A percentile compares a stretch with the other conserved stretches of the same genome.
These are phyloP conservation scores for Pyrgilauda ruficollis DNA, from an alignment of 2,113 vertebrate species.

Conservation along the genomic window DNA sequence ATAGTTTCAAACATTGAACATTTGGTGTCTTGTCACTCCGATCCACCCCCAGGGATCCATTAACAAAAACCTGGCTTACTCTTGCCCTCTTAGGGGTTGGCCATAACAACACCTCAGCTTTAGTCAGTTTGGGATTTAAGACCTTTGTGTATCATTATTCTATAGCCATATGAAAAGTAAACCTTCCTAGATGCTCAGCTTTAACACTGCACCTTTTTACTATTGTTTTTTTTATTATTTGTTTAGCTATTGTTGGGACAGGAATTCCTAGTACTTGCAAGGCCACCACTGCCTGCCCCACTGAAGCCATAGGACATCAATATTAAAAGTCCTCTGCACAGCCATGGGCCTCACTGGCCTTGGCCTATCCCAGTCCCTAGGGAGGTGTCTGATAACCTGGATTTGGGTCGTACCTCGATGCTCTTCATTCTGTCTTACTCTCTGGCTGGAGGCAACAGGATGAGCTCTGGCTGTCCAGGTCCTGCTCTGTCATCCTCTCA, in stretches of 20 bases:
- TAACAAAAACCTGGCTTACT: neutral
- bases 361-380: fast-evolving
- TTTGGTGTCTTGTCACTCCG: neutral
- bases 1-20: neutral
- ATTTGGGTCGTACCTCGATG: neutral
- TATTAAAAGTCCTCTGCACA: neutral
- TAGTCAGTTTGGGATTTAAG: neutral
- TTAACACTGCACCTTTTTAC: neutral
- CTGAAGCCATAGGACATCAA: neutral
- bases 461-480: neutral
- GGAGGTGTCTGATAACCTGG: fast-evolving
- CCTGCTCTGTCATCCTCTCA: neutral
- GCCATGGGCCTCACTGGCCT: neutral
- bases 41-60: neutral
- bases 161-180: neutral
- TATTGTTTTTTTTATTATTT: neutral
- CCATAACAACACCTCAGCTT: fast-evolving
- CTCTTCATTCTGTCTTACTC: neutral
- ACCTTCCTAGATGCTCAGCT: neutral
- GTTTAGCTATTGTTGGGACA: neutral
- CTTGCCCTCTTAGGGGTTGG: fast-evolving
- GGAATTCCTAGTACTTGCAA: neutral
- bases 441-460: fast-evolving
- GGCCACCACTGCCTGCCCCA: too few relatives aligned
- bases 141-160: neutral